Percentiles rank a stretch among this genome's conserved stretches.
phyloP scores from a whole-genome alignment of 2,888 invertebrate species.

The Dromius quadrimaculatus region DNA sequence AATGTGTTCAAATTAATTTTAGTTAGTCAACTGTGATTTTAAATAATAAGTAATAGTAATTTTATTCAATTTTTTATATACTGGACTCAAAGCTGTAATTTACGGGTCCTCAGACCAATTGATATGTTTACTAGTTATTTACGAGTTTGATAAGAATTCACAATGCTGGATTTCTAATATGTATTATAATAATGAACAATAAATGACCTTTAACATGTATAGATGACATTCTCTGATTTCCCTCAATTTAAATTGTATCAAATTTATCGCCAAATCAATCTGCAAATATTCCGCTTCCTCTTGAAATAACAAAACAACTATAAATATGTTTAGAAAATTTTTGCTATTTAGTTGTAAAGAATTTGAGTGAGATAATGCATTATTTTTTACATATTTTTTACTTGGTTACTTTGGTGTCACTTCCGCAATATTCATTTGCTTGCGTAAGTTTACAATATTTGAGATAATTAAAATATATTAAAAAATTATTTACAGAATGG shows the following conservation, averaged over 20 bases:
- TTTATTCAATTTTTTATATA: slow-evolving; percentile 18
- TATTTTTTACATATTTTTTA: slow-evolving; percentile 17
- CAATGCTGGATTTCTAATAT: slow-evolving; percentile 15
- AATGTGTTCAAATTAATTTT: slow-evolving; percentile 39
- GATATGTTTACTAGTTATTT: slow-evolving; percentile 20
- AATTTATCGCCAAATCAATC: slow-evolving; percentile 44
- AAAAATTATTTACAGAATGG: slow-evolving; percentile 39
- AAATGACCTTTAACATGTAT: slow-evolving; percentile 38
- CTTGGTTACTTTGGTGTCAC: slow-evolving; percentile 1
- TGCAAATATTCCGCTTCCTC: slow-evolving; percentile 45
- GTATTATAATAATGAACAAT: slow-evolving; percentile 40
- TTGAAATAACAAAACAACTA: slow-evolving; percentile 17
- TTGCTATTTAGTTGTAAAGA: slow-evolving; percentile 28
- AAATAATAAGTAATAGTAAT: slow-evolving; percentile 20
- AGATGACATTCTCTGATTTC: slow-evolving; percentile 37
- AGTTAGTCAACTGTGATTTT: slow-evolving; percentile 29
- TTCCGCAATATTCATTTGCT: slow-evolving; percentile 25
- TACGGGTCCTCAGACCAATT: not conserved
- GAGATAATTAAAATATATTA: not conserved
- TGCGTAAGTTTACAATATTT: slow-evolving; percentile 39
- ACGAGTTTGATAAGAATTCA: slow-evolving; percentile 1
- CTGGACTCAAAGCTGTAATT: not conserved
- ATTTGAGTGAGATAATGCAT: too few relatives aligned
- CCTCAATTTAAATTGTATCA: slow-evolving; percentile 35
- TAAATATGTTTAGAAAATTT: slow-evolving; percentile 31